Evolutionary conservation across 2,797 vertebrate genomes (phyloP), one percentile per base, ranked within the genome.

Genomic region (Caiman crocodilus): DNA sequence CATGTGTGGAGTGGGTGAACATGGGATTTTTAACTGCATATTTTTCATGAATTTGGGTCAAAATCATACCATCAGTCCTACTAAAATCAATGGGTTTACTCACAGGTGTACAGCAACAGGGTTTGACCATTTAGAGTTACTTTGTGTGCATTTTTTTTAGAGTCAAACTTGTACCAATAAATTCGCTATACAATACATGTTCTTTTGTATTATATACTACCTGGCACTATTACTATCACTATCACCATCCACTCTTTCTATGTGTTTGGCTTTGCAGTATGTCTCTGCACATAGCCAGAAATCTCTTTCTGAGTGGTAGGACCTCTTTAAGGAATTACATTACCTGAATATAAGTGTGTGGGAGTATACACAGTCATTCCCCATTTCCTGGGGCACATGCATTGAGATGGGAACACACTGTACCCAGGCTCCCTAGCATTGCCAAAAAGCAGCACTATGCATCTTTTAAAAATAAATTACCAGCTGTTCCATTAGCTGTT

Each of bases 401-500:
- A 86, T 81, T 65, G 57, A 74, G 88, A 91, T 91, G 69, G 86
- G 81, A 87, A 78, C 81, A 85, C 76, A 50, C 79, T 17, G 0
- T 28, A 21, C 74, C 69, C 71, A 1, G 75, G 21, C 81, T 35
- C 23, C 81, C 69, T 92, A n/a, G 2, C 3, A 77, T 61, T 87
- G 82, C 85, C 87, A 81, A 95, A 95, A 94, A 89, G 85, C 93
- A 89, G 65, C 14, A 73, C 88, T 82, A 81, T 82, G 92, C 91
- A 79, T 84, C 84, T 96, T 96, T 95, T 95, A 95, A 96, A 97
- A 96, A 96, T 95, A 95, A 95, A 95, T 91, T 69, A 90, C 77
- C 77, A 64, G 88, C 95, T 82, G 85, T 87, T 94, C 91, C 96
- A 96, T 97, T 96, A 97, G 94, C 85, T 88, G 88, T 90, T 95